Conservation (phyloP, 2,888 invertebrate species). For the Phengaris alcon region DNA sequence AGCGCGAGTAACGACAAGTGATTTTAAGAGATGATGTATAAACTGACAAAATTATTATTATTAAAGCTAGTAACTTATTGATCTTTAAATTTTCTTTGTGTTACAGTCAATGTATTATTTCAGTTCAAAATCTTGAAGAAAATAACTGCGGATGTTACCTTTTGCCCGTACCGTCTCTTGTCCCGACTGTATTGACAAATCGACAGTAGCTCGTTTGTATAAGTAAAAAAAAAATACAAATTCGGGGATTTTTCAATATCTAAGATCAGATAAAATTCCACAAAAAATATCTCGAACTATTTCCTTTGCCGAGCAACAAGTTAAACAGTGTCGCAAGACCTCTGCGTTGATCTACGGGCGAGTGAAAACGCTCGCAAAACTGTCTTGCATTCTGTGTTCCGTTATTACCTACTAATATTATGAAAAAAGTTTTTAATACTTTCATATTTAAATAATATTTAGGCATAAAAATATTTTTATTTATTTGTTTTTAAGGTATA, state of each 20-base stretch:
- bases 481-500: too few relatives aligned
- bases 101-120: too few relatives aligned
- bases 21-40: too few relatives aligned
- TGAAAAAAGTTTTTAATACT: too few relatives aligned
- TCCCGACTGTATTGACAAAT: not conserved
- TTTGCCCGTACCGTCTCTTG: not conserved
- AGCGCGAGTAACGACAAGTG: too few relatives aligned
- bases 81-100: too few relatives aligned
- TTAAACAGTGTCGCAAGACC: constrained; percentile 34
- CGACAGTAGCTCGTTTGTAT: constrained; percentile 1
- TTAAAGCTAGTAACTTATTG: too few relatives aligned
- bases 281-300: constrained; percentile 21
- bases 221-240: not conserved
- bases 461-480: too few relatives aligned
- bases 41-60: too few relatives aligned
- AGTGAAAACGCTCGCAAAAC: not conserved
- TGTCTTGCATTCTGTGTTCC: too few relatives aligned
- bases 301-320: constrained; percentile 29
- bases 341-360: constrained; percentile 20
- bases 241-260: constrained; percentile 1
- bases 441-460: too few relatives aligned
- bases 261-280: not conserved
- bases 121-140: not conserved
- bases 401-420: too few relatives aligned
- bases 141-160: not conserved